Evolutionary conservation across 2,888 invertebrate genomes (phyloP).

Genomic region (Allygus modestus): DNA sequence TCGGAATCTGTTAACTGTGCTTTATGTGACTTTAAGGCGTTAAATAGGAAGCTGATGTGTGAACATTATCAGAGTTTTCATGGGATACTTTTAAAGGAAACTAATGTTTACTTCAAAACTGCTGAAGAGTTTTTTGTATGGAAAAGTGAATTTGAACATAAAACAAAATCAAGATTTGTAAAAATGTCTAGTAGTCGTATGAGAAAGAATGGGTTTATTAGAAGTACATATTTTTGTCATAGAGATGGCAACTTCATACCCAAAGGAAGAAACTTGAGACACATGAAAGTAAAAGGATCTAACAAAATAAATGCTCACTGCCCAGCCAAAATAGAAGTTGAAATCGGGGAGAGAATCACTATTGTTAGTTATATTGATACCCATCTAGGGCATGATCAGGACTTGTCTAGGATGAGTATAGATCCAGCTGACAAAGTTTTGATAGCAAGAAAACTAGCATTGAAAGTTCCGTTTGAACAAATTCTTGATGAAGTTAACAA

Average conservation of each 20-base stretch:
- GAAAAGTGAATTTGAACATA: conserved; percentile 68
- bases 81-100: conserved; percentile 62
- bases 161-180: conserved; percentile 66
- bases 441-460: conserved; percentile 67
- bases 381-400: conserved; percentile 69
- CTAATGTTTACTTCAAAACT: conserved; percentile 66
- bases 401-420: conserved; percentile 67
- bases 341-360: conserved; percentile 63
- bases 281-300: conserved; percentile 67
- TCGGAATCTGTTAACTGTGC: conserved; percentile 60
- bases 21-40: conserved; percentile 63
- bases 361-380: conserved; percentile 68
- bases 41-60: conserved; percentile 64
- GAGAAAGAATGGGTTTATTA: conserved; percentile 66
- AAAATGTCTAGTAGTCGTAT: conserved; percentile 65
- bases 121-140: conserved; percentile 67
- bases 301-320: conserved; percentile 70
- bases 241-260: conserved; percentile 69
- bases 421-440: conserved; percentile 66
- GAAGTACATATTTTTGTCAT: conserved; percentile 68
- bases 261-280: conserved; percentile 67
- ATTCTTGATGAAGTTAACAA: conserved; percentile 65
- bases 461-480: conserved; percentile 65
- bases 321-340: conserved; percentile 68
- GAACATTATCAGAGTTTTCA: conserved; percentile 66